phyloP scores from a whole-genome alignment of 2,113 vertebrate genomes.

The Ammodytes marinus region DNA sequence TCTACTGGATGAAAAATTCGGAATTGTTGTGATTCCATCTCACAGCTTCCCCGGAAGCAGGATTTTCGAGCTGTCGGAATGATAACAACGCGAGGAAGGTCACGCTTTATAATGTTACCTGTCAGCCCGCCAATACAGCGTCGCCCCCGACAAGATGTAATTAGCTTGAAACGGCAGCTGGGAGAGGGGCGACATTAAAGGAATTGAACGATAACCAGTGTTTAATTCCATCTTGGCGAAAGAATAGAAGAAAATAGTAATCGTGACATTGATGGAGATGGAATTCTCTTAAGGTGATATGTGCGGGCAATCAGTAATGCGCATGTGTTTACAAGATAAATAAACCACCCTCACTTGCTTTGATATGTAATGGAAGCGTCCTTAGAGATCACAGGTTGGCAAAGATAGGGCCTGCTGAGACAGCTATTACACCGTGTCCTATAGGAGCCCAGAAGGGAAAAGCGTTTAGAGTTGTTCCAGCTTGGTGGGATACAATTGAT shows the following conservation, averaged over 20 bases:
- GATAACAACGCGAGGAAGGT: conserved; percentile 75
- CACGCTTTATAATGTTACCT: conserved; percentile 81
- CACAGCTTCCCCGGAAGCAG: conserved; percentile 23
- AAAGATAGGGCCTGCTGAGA: conserved; percentile 48
- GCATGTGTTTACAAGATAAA: conserved; percentile 80
- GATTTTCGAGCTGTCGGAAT: conserved; percentile 59
- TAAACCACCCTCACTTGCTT: conserved; percentile 63
- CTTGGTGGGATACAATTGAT: conserved; percentile 28
- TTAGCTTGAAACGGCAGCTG: conserved; percentile 75
- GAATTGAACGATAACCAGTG: conserved; percentile 78
- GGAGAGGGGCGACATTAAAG: conserved; percentile 77
- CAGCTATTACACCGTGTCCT: conserved; percentile 53
- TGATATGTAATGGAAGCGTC: conserved; percentile 70
- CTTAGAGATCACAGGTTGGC: conserved; percentile 46
- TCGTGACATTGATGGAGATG: conserved; percentile 78
- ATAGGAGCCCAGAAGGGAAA: conserved; percentile 25
- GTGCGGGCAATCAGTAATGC: conserved; percentile 75
- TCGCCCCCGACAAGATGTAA: conserved; percentile 77
- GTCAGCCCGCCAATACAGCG: conserved; percentile 76
- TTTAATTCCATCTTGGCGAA: conserved; percentile 80
- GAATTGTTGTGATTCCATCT: conserved; percentile 50
- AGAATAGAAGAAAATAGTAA: conserved; percentile 73
- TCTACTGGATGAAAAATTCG: conserved; percentile 36
- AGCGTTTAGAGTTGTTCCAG: conserved; percentile 26
- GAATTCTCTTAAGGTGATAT: conserved; percentile 77